Conservation (phyloP, 2,888 invertebrate species). For the Ramazzottius varieornatus region DNA sequence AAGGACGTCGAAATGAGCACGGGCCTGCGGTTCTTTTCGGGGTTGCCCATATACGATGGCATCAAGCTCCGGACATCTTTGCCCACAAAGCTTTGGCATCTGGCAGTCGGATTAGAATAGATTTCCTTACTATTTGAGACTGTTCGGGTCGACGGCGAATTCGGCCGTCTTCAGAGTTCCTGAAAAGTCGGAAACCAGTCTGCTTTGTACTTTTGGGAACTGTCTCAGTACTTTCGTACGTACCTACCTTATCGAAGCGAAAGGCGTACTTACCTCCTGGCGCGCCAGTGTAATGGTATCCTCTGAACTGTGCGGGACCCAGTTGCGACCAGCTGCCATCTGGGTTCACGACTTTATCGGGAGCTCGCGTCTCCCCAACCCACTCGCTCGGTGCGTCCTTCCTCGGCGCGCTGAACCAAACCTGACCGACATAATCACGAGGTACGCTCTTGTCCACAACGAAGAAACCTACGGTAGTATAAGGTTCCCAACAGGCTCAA, state of each 20-base stretch:
- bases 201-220: too few species aligned
- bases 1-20: neutral
- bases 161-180: too few species aligned
- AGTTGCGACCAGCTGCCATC: neutral
- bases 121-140: too few species aligned
- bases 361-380: neutral
- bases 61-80: neutral
- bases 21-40: neutral
- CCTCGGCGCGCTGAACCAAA: neutral
- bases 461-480: too few species aligned
- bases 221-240: too few species aligned
- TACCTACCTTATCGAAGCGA: too few species aligned
- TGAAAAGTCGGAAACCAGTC: too few species aligned
- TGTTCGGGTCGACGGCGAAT: too few species aligned
- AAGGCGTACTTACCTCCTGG: conserved; percentile 3
- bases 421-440: too few species aligned
- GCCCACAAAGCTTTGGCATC: neutral
- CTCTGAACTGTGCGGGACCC: neutral
- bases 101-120: too few species aligned
- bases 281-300: neutral
- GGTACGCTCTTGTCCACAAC: too few species aligned
- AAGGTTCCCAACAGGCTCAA: too few species aligned
- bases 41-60: neutral
- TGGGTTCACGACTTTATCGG: neutral
- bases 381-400: neutral